Evolutionary conservation across 2,113 vertebrate genomes (phyloP).

Genomic region (Scalopus aquaticus): DNA sequence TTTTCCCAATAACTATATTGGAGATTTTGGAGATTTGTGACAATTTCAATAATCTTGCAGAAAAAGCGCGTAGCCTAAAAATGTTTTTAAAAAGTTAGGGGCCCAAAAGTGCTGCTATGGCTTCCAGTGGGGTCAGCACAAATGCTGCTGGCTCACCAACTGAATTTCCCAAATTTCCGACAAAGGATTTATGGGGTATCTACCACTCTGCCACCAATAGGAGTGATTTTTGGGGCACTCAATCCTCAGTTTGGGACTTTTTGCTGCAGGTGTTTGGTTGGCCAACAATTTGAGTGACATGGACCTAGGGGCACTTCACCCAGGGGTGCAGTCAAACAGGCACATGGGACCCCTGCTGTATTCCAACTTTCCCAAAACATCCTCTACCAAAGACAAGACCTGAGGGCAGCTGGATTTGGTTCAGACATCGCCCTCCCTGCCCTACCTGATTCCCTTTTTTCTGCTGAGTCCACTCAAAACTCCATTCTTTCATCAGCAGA

Average conservation of each 20-base stretch:
- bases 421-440: no score
- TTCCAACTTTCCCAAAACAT: no score
- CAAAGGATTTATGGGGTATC: conserved; percentile 84
- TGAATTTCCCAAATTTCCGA: background rate
- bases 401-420: no score
- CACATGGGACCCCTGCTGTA: no score
- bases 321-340: conserved; percentile 80
- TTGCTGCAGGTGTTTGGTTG: conserved; percentile 93
- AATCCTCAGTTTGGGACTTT: conserved; percentile 91
- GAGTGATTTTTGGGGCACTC: conserved; percentile 93
- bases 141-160: no score
- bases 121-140: background rate
- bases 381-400: no score
- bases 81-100: background rate
- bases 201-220: conserved; percentile 88
- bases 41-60: no score
- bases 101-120: background rate
- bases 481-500: no score
- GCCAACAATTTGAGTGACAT: conserved; percentile 93
- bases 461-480: no score
- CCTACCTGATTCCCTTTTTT: no score
- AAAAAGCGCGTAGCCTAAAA: background rate
- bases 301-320: conserved; percentile 92
- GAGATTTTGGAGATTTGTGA: no score
- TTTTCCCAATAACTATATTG: no score